Evolutionary conservation across 2,888 invertebrate species (phyloP), one percentile per base, ranked within the genome.

Genomic region (Anorthoa munda): DNA sequence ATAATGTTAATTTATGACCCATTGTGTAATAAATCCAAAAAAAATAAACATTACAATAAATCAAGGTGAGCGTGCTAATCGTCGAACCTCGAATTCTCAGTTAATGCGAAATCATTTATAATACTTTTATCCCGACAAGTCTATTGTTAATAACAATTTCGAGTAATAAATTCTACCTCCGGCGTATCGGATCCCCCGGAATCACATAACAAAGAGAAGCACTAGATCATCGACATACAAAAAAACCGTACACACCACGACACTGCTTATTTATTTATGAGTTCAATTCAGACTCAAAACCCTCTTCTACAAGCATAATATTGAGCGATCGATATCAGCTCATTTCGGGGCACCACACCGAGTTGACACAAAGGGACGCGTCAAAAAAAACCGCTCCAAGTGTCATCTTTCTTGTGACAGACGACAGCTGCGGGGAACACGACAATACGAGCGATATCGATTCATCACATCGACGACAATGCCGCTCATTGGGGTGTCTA

Each of bases 251-350:
- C 94, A 94, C 92, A 91, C 95, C 94, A 93, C 94, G 93, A 95
- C 93, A 94, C 92, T 89, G 93, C 94, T 95, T 95, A 94, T 95
- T 94, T 95, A 95, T 95, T 95, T 95, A 95, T 94, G 95, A 94
- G 94, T 91, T 92, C 93, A 93, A 94, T 94, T 94, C 94, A 89
- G 92, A 93, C 94, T 94, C 93, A 87, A 93, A 91, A 92, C 94
- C 93, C 94, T 93, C 93, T 91, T 90, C 87, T 86, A 86, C 81
- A 89, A 90, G 91, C 90, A 92, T 92, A 93, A 94, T 94, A 94
- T 94, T 93, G 92, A 93, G 92, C 94, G 96, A 96, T 96, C 94
- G 95, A 95, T 95, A 95, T 96, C 95, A 90, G 89, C 93, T 95
- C 94, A 94, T 95, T 95, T 93, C 90, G 88, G 88, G 91, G 91